Percentiles rank a stretch among this genome's conserved stretches.
These are phyloP conservation scores for Lepilemur ruficaudatus DNA, from an alignment of 2,797 vertebrate species.

Conservation along the genomic window DNA sequence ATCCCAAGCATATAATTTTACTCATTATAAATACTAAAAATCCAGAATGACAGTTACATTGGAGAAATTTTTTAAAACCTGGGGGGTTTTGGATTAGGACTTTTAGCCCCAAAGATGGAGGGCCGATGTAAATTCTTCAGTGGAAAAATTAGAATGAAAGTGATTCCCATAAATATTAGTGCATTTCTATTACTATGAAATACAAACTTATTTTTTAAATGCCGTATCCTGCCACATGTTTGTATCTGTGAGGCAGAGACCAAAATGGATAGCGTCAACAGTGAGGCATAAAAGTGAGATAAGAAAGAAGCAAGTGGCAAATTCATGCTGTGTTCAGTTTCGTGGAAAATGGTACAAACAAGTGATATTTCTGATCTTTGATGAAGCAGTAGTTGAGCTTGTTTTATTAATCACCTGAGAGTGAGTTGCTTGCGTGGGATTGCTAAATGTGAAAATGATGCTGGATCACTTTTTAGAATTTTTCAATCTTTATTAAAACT, in stretches of 20 bases:
- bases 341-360: not conserved
- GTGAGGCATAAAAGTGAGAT: not conserved
- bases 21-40: slow-evolving; percentile 83
- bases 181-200: not conserved
- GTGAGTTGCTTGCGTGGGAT: not conserved
- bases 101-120: not conserved
- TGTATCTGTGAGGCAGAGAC: not conserved
- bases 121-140: not conserved
- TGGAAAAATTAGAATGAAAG: not conserved
- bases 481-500: slow-evolving; percentile 25
- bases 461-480: not conserved
- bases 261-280: not conserved
- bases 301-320: not conserved
- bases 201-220: not conserved
- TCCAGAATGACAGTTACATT: slow-evolving; percentile 36
- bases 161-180: not conserved
- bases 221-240: not conserved
- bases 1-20: slow-evolving; percentile 82
- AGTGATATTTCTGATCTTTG: not conserved
- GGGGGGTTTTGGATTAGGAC: not conserved
- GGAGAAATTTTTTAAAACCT: not conserved
- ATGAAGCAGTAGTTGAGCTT: not conserved
- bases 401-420: not conserved
- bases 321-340: not conserved
- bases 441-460: not conserved